Conservation (phyloP, 2,113 vertebrate species). For the Heterochromis multidens region DNA sequence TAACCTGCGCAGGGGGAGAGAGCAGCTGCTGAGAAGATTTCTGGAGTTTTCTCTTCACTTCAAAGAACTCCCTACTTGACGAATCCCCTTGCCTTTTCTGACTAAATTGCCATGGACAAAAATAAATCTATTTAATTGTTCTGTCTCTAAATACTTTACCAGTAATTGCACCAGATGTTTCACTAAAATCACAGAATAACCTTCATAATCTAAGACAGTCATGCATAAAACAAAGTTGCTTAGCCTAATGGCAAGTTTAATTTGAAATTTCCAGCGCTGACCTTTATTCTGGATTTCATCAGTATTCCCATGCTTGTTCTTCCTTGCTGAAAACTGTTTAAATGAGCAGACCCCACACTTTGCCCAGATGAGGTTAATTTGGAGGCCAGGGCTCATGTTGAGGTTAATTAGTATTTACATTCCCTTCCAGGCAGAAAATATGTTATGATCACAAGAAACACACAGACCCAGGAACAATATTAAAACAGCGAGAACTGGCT, state of each 20-base stretch:
- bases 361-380: constrained; percentile 2
- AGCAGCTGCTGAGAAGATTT: constrained; percentile 66
- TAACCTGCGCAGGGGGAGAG: constrained; percentile 49
- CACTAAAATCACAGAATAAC: constrained; percentile 14
- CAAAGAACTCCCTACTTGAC: constrained; percentile 59
- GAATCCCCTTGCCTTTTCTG: constrained; percentile 48
- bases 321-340: neutral
- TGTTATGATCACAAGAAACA: neutral
- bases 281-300: constrained; percentile 8
- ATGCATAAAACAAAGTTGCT: neutral
- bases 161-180: constrained; percentile 40
- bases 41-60: constrained; percentile 51
- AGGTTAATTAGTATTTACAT: constrained; percentile 37
- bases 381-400: constrained; percentile 20
- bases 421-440: constrained; percentile 10
- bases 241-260: neutral
- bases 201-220: neutral
- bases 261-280: neutral
- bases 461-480: constrained; percentile 6
- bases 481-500: constrained; percentile 33
- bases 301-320: neutral
- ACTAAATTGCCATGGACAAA: constrained; percentile 36
- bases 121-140: constrained; percentile 69
- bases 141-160: constrained; percentile 56
- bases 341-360: neutral